Conservation (phyloP, 2,888 invertebrate genomes). For the Tethea ocularis region DNA sequence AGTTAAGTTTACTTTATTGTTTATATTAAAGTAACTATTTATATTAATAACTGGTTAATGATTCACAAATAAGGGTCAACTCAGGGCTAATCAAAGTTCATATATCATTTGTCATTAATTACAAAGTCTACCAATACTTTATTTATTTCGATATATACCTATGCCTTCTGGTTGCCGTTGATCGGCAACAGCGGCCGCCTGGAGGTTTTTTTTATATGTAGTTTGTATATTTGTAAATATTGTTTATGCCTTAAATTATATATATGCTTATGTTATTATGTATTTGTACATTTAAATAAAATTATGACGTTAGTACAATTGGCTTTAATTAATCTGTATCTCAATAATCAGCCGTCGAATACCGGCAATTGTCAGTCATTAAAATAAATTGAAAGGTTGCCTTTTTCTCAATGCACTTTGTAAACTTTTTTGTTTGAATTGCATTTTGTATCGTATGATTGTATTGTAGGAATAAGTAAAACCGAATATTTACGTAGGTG, state of each 20-base stretch:
- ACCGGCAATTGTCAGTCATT: slow-evolving; percentile 57
- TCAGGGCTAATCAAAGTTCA: slow-evolving; percentile 3
- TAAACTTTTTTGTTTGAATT: slow-evolving; percentile 3
- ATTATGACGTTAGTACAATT: slow-evolving; percentile 53
- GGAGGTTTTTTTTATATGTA: too few species aligned
- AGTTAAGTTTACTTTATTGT: too few species aligned
- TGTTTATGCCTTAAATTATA: too few species aligned
- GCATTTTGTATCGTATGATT: slow-evolving; percentile 13
- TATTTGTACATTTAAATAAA: slow-evolving; percentile 35
- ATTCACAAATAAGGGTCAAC: not conserved
- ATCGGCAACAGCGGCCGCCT: too few species aligned
- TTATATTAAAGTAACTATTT: too few species aligned
- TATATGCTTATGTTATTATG: slow-evolving; percentile 20
- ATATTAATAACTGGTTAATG: too few species aligned
- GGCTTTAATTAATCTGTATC: slow-evolving; percentile 60
- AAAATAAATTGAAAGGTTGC: slow-evolving; percentile 39
- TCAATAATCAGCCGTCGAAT: slow-evolving; percentile 63
- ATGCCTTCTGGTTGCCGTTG: too few species aligned
- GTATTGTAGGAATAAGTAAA: slow-evolving; percentile 17
- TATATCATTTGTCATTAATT: slow-evolving; percentile 10
- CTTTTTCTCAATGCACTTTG: slow-evolving; percentile 16
- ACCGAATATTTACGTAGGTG: slow-evolving; percentile 26
- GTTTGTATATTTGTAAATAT: too few species aligned
- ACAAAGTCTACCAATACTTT: slow-evolving; percentile 8
- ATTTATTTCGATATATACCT: too few species aligned